phyloP scores from a whole-genome alignment of 2,113 vertebrate genomes.

The Melanostigma gelatinosum region DNA sequence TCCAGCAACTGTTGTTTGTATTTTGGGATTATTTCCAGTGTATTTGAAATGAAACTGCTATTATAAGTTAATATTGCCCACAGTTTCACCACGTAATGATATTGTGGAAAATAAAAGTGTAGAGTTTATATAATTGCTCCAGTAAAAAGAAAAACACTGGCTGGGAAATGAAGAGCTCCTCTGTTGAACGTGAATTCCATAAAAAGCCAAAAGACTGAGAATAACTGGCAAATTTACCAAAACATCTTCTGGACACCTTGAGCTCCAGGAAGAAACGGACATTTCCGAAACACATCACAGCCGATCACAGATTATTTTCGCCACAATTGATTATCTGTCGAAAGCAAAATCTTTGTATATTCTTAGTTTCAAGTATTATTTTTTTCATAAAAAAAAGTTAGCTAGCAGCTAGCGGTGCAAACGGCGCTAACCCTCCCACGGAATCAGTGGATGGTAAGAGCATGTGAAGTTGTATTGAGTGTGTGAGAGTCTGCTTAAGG shows the following conservation, averaged over 20 bases:
- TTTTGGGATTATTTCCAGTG: not conserved
- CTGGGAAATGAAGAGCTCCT: constrained; percentile 33
- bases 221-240: constrained; percentile 25
- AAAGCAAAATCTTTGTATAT: constrained; percentile 15
- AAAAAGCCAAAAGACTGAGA: constrained; percentile 30
- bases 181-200: constrained; percentile 29
- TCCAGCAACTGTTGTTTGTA: not conserved
- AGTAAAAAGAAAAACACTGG: constrained; percentile 49
- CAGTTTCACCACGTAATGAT: constrained; percentile 1
- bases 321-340: constrained; percentile 25
- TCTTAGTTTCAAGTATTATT: not conserved
- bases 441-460: not conserved
- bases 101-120: constrained; percentile 31
- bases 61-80: constrained; percentile 7
- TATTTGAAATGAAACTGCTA: constrained; percentile 1
- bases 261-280: constrained; percentile 25
- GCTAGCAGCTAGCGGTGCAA: too few species aligned
- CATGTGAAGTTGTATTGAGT: too few species aligned
- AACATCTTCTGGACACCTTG: constrained; percentile 30
- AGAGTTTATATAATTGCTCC: constrained; percentile 19
- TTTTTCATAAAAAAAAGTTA: not conserved
- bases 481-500: too few species aligned
- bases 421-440: not conserved
- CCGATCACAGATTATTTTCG: not conserved
- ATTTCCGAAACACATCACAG: constrained; percentile 30